Conservation (phyloP, 2,888 invertebrate species). For the Polia nebulosa region DNA sequence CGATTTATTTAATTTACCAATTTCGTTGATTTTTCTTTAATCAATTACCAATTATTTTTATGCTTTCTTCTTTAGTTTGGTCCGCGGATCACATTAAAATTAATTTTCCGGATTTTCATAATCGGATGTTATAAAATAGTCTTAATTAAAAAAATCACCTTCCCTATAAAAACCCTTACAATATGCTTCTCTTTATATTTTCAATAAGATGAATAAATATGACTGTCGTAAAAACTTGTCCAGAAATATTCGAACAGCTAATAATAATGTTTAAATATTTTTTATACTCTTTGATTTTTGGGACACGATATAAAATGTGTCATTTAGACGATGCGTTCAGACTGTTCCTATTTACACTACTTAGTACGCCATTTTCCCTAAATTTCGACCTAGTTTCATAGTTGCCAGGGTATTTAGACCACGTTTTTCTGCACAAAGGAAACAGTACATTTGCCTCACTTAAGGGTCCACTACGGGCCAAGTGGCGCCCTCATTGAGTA, state of each 20-base stretch:
- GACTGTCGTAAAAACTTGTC: slow-evolving; percentile 35
- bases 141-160: not conserved
- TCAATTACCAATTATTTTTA: not conserved
- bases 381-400: not conserved
- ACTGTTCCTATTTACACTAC: not conserved
- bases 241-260: slow-evolving; percentile 54
- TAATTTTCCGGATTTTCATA: not conserved
- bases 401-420: not conserved
- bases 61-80: slow-evolving; percentile 2
- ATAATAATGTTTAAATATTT: slow-evolving; percentile 34
- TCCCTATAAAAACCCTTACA: not conserved
- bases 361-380: not conserved
- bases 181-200: slow-evolving; percentile 48
- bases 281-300: slow-evolving; percentile 1
- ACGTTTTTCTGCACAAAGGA: not conserved
- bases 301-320: slow-evolving; percentile 14
- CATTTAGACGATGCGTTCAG: not conserved
- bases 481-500: not conserved
- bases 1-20: slow-evolving; percentile 1
- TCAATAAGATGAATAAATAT: slow-evolving; percentile 27
- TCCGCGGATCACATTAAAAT: not conserved
- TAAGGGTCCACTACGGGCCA: no score
- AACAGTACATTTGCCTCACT: not conserved
- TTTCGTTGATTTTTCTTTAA: slow-evolving; percentile 25
- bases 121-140: not conserved